Percentiles rank a stretch among this genome's conserved stretches.
Conservation (phyloP, 2,797 vertebrate species). For the Mallotus villosus region DNA sequence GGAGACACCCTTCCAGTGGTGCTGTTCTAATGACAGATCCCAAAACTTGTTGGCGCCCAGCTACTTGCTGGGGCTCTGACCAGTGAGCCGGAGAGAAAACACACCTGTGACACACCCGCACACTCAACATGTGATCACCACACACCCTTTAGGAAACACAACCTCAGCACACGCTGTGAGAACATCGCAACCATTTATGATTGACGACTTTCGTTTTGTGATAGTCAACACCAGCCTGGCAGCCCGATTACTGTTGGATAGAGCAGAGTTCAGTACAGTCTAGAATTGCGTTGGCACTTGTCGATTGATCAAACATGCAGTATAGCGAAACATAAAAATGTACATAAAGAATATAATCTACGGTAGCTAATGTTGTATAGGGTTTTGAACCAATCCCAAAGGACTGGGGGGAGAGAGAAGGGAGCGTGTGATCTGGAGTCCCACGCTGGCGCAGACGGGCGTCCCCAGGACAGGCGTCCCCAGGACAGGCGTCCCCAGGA, state of each 20-base stretch:
- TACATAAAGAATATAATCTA: too few relatives aligned
- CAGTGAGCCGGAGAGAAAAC: too few relatives aligned
- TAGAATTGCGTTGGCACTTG: constrained; percentile 60
- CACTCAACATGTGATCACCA: constrained; percentile 7
- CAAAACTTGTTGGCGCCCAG: neutral
- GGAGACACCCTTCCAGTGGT: neutral
- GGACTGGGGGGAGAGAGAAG: too few relatives aligned
- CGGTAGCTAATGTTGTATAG: too few relatives aligned
- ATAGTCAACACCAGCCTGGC: constrained; percentile 25
- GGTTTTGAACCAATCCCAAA: too few relatives aligned
- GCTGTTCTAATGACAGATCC: neutral
- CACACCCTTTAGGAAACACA: constrained; percentile 17
- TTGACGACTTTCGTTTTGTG: constrained; percentile 15
- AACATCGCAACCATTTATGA: neutral
- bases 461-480: neutral
- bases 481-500: neutral
- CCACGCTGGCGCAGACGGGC: neutral
- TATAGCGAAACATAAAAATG: constrained; percentile 24
- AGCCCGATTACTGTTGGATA: constrained; percentile 37
- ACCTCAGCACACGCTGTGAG: neutral
- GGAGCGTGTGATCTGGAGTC: too few relatives aligned
- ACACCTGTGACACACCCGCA: constrained; percentile 17
- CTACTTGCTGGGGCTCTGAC: neutral
- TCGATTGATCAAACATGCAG: constrained; percentile 38
- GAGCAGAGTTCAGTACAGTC: constrained; percentile 17